Base-by-base conservation (phyloP, 2,797 vertebrate genomes). In the Perdix hodgsoniae region DNA sequence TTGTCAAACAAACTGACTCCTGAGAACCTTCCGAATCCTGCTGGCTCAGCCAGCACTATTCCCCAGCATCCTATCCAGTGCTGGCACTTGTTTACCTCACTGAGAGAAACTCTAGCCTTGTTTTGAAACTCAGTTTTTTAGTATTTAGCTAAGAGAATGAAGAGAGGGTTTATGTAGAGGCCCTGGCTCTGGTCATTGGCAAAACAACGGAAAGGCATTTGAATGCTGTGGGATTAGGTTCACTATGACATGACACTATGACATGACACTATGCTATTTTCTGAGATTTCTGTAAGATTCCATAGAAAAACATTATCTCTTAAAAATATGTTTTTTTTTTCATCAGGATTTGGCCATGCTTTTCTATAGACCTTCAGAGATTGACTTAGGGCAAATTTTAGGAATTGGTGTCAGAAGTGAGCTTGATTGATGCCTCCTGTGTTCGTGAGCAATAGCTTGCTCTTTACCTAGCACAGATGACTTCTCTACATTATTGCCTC, bases 1-100 rank as follows among this genome's bases (percentile, higher is more conserved):
- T 72, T 81, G 79, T 92, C 91, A 91, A 87, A 63, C 37, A 67
- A 23, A 67, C 70, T 45, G 86, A 56, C 65, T 95, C 83, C 83
- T 69, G 65, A 93, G 71, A 86, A 61, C 23, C 10, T 26, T 69
- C 52, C 47, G 73, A n/a, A 63, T 57, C 59, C 65, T 45, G 57
- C 61, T 56, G 59, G 45, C 72, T 72, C 31, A 18, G 44, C 45
- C 66, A 56, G 33, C 29, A 26, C 44, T 3, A 0, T 1, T 75
- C n/a, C 65, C 63, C n/a, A 27, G 12, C 7, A 14, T 47, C 69
- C 54, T 74, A 54, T 44, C 69, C 65, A 69, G 67, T 0, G 1
- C 40, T 45, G 47, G n/a, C 22, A n/a, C 50, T 54, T 64, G 23
- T 45, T 29, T 22, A 2, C 3, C 56, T 21, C 67, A 39, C 42